Base-by-base conservation (phyloP, 2,888 invertebrate genomes). In the Brachypalpus laphriformis region DNA sequence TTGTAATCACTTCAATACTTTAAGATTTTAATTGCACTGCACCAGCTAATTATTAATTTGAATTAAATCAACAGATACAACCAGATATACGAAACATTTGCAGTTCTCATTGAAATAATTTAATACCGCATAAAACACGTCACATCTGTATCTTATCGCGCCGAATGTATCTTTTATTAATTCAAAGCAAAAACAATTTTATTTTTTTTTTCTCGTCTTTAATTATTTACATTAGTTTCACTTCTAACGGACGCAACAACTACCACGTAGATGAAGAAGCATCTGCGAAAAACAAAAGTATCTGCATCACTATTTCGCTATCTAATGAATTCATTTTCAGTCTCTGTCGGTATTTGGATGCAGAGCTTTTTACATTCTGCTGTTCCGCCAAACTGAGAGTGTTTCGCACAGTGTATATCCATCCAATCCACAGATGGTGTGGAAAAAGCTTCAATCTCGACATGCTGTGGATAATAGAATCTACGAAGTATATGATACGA, bases 261-360 rank as follows among this genome's bases (percentile, higher is more conserved):
- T 28, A 72, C 28, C 54, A 68, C 72, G 61, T 47, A 34, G 57
- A 78, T 57, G 57, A 57, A 63, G 68, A 37, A 56, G 59, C 83
- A 83, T 83, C 83, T 83, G 74, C 57, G 63, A 56, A 83, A 83
- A 78, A 78, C 83, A 83, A 83, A 74, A 83, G 83, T 83, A 83
- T 83, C 83, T 83, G 74, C 83, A 83, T 83, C 83, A 80, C 74
- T 83, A 83, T 59, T 83, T 83, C 80, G 70, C 68, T 83, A 83
- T 83, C 83, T 83, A 83, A 80, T 56, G 74, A 83, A 83, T 83
- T 80, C 83, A 57, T 18, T 61, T 75, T 70, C 37, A 49, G 66
- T 71, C 65, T 71, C 65, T 56, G 70, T 77, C 61, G 72, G 66
- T 80, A 40, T 63, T 80, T 74, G 74, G 78, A 63, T 74, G 68